Evolutionary conservation across 2,113 vertebrate species (phyloP), one percentile per base, ranked within the genome.

Genomic region (Brachyhypopomus occidentalis): DNA sequence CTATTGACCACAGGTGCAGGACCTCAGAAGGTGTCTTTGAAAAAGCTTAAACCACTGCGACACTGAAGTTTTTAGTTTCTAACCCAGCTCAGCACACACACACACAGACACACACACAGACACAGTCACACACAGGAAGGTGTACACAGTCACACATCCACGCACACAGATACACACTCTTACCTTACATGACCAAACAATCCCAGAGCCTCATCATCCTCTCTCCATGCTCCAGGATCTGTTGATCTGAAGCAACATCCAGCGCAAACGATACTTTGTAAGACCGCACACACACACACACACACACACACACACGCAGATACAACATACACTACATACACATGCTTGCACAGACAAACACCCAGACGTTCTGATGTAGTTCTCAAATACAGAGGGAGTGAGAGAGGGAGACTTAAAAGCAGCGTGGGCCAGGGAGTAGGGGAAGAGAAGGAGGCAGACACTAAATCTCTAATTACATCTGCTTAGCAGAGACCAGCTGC

Each of bases 401-500:
- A 88, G 58, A 84, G 75, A 72, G 60, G 73, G 72, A 75, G 36
- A 30, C 41, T 23, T n/a, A 19, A 72, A 63, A 75, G 48, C 64
- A 25, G 66, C 77, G 72, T 58, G 73, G 76, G 77, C 62, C 69
- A 76, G 30, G 72, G 66, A 23, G 66, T 2, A 71, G 84, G 72
- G 76, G 82, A 71, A 87, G 71, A 71, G 38, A 79, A 45, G 67
- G 77, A 74, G 76, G 12, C 27, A 75, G 76, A 83, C 86, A 86
- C 85, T 72, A 86, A 89, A 89, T 89, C 87, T 88, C 86, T 87
- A 86, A 85, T 88, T 88, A 83, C 90, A 82, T 83, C 84, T 78
- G 86, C 85, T 91, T 84, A 87, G 84, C 84, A 89, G 36, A 84
- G 83, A 87, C 82, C 89, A 84, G 89, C 88, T 89, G 88, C 84